Evolutionary conservation across 2,113 vertebrate species (phyloP), one percentile per base, ranked within the genome.

Genomic region (Hylia prasina): DNA sequence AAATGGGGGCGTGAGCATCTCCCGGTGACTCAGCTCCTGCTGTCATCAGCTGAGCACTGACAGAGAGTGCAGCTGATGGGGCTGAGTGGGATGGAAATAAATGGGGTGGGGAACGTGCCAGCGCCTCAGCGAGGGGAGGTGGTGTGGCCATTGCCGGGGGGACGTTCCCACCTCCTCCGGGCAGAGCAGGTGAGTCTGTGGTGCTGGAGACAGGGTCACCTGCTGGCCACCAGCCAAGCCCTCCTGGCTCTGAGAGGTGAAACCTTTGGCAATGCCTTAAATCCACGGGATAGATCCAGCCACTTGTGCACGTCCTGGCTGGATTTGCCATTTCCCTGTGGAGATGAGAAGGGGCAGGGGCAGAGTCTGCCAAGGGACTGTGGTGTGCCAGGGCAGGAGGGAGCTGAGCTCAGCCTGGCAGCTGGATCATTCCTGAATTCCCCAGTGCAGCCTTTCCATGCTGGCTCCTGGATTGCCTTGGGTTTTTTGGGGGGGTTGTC

Each of bases 241-340:
- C 47, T 58, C 6, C 0, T 6, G 27, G 23, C 51, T 69, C 23
- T 9, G 23, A 44, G 37, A 66, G 53, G 7, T 33, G 44, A 61
- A 21, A 58, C 30, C 37, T 48, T 27, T 33, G 31, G 47, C 20
- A 47, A 24, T 48, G 37, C 37, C 39, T 15, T 40, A 37, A 77
- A 72, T 16, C 37, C 33, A 9, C 3, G 4, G 87, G 13, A 1
- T 7, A 16, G 5, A 20, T 28, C 7, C 1, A 2, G 30, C 3
- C 3, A 12, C 73, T 69, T 16, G 31, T 54, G 47, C 33, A 3
- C 2, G 5, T 51, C 20, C n/a, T 64, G 0, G 0, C 2, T 66
- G 40, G 14, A 2, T 27, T 88, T 58, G 21, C 54, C 27, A 7
- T n/a, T 15, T n/a, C 33, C 48, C 48, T 3, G 25, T 18, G 58